Evolutionary conservation across 2,113 vertebrate genomes (phyloP).

Genomic region (Antigone vipio): DNA sequence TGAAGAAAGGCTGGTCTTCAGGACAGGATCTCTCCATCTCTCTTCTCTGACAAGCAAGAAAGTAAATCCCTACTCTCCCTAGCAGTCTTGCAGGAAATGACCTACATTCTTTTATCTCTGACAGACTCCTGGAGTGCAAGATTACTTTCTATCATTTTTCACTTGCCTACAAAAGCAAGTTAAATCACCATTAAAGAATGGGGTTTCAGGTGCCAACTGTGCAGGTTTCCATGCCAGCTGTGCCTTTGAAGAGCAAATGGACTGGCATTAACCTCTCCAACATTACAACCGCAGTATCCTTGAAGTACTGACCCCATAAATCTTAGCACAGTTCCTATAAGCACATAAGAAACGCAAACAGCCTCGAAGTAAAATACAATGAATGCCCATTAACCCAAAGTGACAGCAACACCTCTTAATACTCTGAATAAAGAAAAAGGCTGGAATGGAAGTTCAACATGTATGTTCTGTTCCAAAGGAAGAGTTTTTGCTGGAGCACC

Average conservation of each 20-base stretch:
- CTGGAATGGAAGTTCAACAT: background rate
- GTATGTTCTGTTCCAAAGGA: background rate
- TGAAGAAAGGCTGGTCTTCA: background rate
- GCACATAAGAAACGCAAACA: background rate
- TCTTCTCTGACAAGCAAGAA: background rate
- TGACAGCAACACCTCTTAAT: background rate
- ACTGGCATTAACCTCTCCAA: background rate
- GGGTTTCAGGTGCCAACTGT: background rate
- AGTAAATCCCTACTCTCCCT: background rate
- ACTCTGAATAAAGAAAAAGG: background rate
- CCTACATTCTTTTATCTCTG: slow-evolving; percentile 9
- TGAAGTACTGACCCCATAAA: background rate
- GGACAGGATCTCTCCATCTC: background rate
- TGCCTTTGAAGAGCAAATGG: background rate
- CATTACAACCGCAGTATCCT: background rate
- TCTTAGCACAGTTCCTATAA: background rate
- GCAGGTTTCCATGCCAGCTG: background rate
- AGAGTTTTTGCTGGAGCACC: background rate
- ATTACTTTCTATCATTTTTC: slow-evolving; percentile 1
- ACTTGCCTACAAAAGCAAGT: background rate
- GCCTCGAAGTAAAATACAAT: background rate
- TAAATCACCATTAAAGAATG: background rate
- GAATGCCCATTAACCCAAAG: background rate
- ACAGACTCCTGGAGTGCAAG: background rate
- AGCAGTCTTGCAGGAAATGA: background rate